phyloP scores from a whole-genome alignment of 2,113 vertebrate genomes.

The Ariopsis seemanni region DNA sequence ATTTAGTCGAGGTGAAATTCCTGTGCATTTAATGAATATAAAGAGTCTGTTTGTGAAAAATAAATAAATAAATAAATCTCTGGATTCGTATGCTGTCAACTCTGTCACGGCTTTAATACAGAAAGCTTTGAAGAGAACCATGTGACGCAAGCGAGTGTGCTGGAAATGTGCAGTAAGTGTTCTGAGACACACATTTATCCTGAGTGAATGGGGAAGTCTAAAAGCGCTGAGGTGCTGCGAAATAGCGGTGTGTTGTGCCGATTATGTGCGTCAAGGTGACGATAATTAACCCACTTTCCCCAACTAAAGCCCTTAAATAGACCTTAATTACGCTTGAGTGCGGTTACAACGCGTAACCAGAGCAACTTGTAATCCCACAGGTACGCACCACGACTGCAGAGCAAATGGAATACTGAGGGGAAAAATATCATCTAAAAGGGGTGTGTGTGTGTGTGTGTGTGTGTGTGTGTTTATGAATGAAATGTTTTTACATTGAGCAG shows the following conservation, averaged over 20 bases:
- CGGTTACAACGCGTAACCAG: constrained; percentile 39
- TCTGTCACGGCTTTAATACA: not conserved
- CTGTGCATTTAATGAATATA: not conserved
- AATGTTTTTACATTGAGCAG: not conserved
- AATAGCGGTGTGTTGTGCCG: constrained; percentile 17
- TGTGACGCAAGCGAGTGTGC: not conserved
- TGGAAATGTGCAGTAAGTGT: not conserved
- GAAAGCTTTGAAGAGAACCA: constrained; percentile 18
- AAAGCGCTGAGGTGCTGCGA: not conserved
- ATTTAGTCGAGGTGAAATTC: not conserved
- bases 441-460: not conserved
- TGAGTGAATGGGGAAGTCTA: not conserved
- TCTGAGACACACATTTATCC: not conserved
- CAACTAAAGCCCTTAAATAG: constrained; percentile 32
- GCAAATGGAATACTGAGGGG: constrained; percentile 20
- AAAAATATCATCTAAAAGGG: constrained; percentile 5
- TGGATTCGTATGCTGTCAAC: not conserved
- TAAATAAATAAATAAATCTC: too few species aligned
- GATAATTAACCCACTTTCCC: constrained; percentile 32
- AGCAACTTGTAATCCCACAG: not conserved
- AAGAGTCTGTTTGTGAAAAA: not conserved
- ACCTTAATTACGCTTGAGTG: constrained; percentile 44
- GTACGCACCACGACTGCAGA: not conserved
- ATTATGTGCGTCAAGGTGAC: constrained; percentile 36
- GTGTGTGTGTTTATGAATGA: not conserved